Conservation (phyloP, 2,888 invertebrate species). For the Cepaea hortensis region DNA sequence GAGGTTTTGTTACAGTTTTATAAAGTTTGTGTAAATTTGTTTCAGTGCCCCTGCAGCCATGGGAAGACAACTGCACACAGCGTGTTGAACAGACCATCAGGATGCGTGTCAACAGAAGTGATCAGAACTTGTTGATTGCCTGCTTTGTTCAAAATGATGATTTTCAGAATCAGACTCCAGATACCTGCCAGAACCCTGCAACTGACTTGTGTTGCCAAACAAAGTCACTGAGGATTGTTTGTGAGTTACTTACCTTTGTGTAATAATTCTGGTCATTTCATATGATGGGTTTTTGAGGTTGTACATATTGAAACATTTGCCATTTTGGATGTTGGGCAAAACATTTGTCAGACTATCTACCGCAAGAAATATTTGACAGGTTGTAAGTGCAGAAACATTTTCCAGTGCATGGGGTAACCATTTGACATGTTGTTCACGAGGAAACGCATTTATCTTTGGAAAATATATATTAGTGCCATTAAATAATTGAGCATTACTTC, state of each 20-base stretch:
- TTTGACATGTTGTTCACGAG: no score
- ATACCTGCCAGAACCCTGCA: neutral
- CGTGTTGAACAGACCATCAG: slow-evolving; percentile 13
- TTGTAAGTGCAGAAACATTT: no score
- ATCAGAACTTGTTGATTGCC: slow-evolving; percentile 28
- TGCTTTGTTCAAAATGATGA: slow-evolving; percentile 33
- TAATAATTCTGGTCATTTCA: no score
- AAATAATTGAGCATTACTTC: no score
- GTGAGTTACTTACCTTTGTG: neutral
- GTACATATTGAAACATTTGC: no score
- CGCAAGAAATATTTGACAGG: no score
- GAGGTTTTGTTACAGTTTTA: neutral
- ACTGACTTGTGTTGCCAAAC: neutral
- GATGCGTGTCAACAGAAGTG: neutral
- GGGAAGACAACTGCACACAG: slow-evolving; percentile 6
- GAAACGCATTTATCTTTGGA: no score
- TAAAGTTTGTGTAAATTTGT: neutral
- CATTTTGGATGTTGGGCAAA: no score
- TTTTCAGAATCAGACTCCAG: neutral
- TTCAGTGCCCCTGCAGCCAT: slow-evolving; percentile 10
- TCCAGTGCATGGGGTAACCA: no score
- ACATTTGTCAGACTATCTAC: no score
- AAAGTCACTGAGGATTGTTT: neutral
- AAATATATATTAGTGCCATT: no score
- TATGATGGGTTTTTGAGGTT: no score